Conservation (phyloP, 1,140 invertebrate species). For the Drosophila ogumai region DNA sequence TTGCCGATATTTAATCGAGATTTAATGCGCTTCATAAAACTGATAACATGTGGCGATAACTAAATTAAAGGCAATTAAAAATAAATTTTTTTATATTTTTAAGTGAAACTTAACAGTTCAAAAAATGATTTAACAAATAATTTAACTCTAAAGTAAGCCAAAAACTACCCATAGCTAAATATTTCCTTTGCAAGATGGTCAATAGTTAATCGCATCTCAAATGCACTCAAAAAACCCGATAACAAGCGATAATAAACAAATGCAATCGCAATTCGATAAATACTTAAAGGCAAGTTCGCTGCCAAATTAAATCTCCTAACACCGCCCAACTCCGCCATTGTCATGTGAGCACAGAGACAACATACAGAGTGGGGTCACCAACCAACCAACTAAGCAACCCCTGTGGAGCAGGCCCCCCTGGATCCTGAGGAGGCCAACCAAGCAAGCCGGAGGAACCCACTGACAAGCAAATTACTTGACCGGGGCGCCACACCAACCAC, state of each 20-base stretch:
- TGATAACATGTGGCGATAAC: too few species aligned
- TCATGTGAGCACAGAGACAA: slow-evolving; percentile 7
- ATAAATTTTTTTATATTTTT: too few species aligned
- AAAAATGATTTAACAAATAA: not conserved
- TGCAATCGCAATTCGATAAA: not conserved
- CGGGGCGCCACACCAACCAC: slow-evolving; percentile 65
- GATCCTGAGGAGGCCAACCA: not conserved
- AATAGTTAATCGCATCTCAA: too few species aligned
- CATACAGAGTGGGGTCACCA: not conserved
- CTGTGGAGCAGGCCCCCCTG: not conserved
- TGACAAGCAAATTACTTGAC: slow-evolving; percentile 74
- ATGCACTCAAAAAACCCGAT: not conserved
- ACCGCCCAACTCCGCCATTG: not conserved
- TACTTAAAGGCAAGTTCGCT: not conserved
- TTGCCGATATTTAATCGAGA: too few species aligned
- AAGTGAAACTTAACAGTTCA: not conserved
- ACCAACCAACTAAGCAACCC: not conserved
- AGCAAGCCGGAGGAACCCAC: slow-evolving; percentile 24
- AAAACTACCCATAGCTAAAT: too few species aligned
- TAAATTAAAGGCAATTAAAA: too few species aligned
- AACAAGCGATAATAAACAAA: not conserved
- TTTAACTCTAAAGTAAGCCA: too few species aligned
- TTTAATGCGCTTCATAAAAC: too few species aligned
- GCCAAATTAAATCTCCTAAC: not conserved
- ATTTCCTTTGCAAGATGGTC: too few species aligned